Conservation (phyloP, 2,797 vertebrate genomes). For the Meda fulgida region DNA sequence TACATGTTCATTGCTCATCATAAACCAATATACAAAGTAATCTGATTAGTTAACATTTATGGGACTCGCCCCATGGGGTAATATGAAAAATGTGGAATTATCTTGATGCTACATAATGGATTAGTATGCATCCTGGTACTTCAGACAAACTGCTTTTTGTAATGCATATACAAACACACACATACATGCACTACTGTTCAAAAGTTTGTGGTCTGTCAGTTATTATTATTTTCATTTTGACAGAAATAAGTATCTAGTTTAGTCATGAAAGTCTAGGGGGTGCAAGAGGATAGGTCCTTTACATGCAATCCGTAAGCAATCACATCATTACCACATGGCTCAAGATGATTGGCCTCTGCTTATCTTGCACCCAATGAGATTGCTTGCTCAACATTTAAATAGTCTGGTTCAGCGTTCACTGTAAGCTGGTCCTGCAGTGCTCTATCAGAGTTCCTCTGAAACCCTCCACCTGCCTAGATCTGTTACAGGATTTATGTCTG, state of each 20-base stretch:
- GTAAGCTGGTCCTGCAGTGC: too few species aligned
- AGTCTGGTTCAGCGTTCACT: background rate
- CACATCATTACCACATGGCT: background rate
- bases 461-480: background rate
- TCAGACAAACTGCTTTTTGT: background rate
- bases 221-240: too few species aligned
- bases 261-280: background rate
- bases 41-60: background rate
- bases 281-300: background rate
- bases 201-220: background rate
- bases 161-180: background rate
- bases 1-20: background rate
- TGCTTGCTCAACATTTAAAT: too few species aligned
- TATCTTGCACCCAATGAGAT: background rate
- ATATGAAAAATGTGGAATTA: rapidly evolving
- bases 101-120: background rate
- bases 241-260: background rate
- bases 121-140: background rate
- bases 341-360: background rate
- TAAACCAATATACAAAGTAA: background rate
- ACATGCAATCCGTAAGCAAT: background rate
- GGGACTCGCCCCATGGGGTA: background rate
- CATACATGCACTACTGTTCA: too few species aligned
- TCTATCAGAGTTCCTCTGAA: background rate
- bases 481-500: background rate